Conservation (phyloP, 2,888 invertebrate genomes). For the Lasioglossum malachurum region DNA sequence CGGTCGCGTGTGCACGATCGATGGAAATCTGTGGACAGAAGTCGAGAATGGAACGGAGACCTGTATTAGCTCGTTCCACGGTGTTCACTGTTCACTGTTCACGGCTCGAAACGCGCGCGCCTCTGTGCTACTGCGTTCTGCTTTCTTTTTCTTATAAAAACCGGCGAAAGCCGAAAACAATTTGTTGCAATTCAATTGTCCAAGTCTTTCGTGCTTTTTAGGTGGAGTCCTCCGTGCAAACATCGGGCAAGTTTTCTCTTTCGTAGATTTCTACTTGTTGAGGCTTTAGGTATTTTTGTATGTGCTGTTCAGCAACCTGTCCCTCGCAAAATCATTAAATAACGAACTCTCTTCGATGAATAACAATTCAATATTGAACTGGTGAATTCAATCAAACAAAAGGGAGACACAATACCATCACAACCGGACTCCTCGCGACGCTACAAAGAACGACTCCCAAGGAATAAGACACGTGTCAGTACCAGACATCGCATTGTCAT, state of each 20-base stretch:
- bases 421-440: background rate
- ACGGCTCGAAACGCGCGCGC: background rate
- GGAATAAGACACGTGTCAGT: background rate
- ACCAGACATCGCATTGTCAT: background rate
- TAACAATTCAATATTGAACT: background rate
- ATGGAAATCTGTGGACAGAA: constrained; percentile 8
- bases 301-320: background rate
- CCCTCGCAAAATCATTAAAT: background rate
- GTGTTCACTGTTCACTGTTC: background rate
- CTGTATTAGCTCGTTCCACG: background rate
- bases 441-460: background rate
- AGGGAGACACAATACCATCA: background rate
- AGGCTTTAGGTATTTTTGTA: too few species aligned
- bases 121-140: background rate
- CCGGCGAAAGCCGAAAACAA: too few species aligned
- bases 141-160: background rate
- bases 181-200: background rate
- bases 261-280: too few species aligned
- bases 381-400: background rate
- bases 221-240: too few species aligned
- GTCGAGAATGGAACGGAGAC: background rate
- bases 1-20: constrained; percentile 11
- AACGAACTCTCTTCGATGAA: background rate
- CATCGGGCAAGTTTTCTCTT: too few species aligned
- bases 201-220: too few species aligned